Evolutionary conservation across 2,113 vertebrate species (phyloP).

Genomic region (Macrotis lagotis): DNA sequence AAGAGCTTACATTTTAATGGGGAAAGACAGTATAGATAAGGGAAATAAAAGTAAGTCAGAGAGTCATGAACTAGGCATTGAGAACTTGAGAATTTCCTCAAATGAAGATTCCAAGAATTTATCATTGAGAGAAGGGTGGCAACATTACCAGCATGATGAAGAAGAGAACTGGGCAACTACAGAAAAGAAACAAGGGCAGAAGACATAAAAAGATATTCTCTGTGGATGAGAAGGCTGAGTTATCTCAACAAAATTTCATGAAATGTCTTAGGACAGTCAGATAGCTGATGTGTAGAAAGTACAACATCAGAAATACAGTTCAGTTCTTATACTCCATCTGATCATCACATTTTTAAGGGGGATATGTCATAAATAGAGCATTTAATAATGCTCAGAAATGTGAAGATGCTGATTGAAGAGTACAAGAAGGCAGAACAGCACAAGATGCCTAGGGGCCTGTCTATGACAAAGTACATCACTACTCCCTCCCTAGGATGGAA

Average conservation of each 20-base stretch:
- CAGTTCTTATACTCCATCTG: neutral
- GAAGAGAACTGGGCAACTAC: neutral
- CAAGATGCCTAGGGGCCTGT: neutral
- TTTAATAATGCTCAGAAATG: neutral
- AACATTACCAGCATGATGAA: neutral
- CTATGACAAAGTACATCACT: neutral
- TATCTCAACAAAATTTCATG: neutral
- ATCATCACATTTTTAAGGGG: neutral
- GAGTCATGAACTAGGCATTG: neutral
- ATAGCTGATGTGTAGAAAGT: neutral
- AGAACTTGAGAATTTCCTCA: neutral
- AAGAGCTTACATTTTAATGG: neutral
- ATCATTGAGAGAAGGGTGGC: neutral
- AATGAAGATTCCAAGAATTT: neutral
- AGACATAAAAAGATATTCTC: neutral
- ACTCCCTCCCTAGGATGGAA: neutral
- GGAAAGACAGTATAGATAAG: neutral
- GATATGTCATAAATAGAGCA: no score
- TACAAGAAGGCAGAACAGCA: neutral
- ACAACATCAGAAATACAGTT: neutral
- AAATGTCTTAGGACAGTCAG: neutral
- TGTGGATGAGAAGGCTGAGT: neutral
- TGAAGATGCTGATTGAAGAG: neutral
- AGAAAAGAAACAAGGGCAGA: neutral
- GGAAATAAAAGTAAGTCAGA: neutral